A percentile compares a stretch with the other conserved stretches of the same genome.
Conservation (phyloP, 30 jellyfish, hydroid and myxozoan genomes). For the Pseudorhiza aurosa region DNA sequence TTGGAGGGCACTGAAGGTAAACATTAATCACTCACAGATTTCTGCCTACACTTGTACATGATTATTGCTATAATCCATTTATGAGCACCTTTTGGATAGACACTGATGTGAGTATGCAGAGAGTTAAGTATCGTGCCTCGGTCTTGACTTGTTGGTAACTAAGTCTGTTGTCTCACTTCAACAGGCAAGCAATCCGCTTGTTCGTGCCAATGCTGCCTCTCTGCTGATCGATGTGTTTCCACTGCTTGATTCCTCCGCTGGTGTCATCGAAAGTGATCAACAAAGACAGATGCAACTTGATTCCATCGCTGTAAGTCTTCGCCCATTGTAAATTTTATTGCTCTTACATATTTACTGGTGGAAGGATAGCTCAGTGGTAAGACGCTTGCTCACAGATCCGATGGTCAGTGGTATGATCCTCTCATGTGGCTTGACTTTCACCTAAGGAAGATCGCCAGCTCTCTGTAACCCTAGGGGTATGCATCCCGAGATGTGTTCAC, state of each 20-base stretch:
- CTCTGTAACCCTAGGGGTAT: too few relatives aligned
- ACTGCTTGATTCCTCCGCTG: conserved; percentile 28
- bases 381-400: too few relatives aligned
- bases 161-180: background rate
- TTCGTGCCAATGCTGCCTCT: conserved; percentile 44
- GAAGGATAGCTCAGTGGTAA: too few relatives aligned
- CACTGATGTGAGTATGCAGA: background rate
- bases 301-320: conserved; percentile 39
- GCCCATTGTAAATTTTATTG: too few relatives aligned
- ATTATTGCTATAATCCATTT: too few relatives aligned
- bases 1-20: conserved; percentile 55
- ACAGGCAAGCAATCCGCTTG: conserved; percentile 56
- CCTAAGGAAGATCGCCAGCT: too few relatives aligned
- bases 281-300: conserved; percentile 46
- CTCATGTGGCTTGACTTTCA: too few relatives aligned
- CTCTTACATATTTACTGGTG: too few relatives aligned
- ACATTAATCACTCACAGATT: too few relatives aligned
- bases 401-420: too few relatives aligned
- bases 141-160: background rate
- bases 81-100: background rate
- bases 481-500: too few relatives aligned
- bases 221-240: conserved; percentile 49
- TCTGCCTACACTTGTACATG: too few relatives aligned
- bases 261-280: conserved; percentile 22
- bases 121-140: background rate